Evolutionary conservation across 2,888 invertebrate genomes (phyloP), one percentile per base, ranked within the genome.

Genomic region (Dynastes hyllus): DNA sequence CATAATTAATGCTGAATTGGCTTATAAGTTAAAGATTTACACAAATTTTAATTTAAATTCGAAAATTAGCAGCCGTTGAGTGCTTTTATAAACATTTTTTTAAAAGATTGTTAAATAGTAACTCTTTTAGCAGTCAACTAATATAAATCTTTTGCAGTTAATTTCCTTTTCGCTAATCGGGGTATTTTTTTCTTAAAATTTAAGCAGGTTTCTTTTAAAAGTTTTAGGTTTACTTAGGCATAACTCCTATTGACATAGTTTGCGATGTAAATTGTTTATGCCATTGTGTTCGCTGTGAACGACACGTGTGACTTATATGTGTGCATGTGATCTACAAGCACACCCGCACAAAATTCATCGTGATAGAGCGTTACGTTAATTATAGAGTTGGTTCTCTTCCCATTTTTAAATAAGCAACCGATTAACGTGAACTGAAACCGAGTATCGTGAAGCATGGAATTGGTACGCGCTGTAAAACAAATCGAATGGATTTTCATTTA

Each of bases 301-400:
- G 22, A 27, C 69, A 29, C 51, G 69, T 69, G 45, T 40, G 37
- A 37, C 58, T 58, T 16, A 50, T 40, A 45, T 67, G 2, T 45
- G 16, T n/a, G 6, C 22, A 16, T 67, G 40, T 50, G 50, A 69
- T 69, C 45, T 75, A 29, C n/a, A 61, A 29, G 13, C 27, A 27
- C 11, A 29, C 27, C 16, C 6, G 16, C 11, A 32, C 22, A 27
- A 11, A 61, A 75, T 27, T 29, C 27, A 61, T 27, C 27, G 27
- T 37, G 27, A 69, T 69, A 51, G 27, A 75, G 9, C 22, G 45
- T 6, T 37, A 37, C 22, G 40, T 75, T 75, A 75, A 61, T 75
- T 61, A 61, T 61, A 75, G 61, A 75, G 11, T 75, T 61, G 73
- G 73, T 58, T 61, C 40, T 5, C 6, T 73, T 58, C 40, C 73